Conservation (phyloP, 1,140 invertebrate species). For the Drosophila seguyi region DNA sequence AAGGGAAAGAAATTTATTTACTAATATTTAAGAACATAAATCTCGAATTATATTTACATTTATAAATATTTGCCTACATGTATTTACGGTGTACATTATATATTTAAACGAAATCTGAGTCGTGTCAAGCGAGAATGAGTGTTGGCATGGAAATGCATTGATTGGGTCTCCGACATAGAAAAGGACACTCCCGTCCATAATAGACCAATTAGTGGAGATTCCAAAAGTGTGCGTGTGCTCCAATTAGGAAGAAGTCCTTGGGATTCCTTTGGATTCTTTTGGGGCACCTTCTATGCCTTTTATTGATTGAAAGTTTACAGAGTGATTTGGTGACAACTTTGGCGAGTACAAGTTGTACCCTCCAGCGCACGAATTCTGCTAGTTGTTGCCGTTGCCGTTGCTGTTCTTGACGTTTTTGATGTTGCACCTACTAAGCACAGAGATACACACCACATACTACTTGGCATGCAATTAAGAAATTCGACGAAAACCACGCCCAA, state of each 20-base stretch:
- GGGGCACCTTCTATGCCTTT: neutral
- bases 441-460: constrained; percentile 4
- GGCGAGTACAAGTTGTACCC: constrained; percentile 16
- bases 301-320: constrained; percentile 10
- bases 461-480: constrained; percentile 57
- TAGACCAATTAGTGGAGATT: constrained; percentile 46
- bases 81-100: neutral
- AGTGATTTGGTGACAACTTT: constrained; percentile 14
- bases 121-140: constrained; percentile 2
- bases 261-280: neutral
- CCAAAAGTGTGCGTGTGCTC: constrained; percentile 15
- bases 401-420: constrained; percentile 36
- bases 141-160: constrained; percentile 45
- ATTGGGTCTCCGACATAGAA: constrained; percentile 23
- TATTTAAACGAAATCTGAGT: neutral
- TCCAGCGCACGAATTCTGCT: constrained; percentile 7
- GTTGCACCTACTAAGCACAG: constrained; percentile 35
- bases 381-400: constrained; percentile 16
- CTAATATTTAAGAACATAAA: too few relatives aligned
- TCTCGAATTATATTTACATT: neutral
- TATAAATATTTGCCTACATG: too few relatives aligned
- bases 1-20: neutral
- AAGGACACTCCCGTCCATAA: constrained; percentile 18
- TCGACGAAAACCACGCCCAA: constrained; percentile 28
- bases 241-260: constrained; percentile 31